Evolutionary conservation across 1,140 invertebrate genomes (phyloP).

Genomic region (Lepidurus arcticus): DNA sequence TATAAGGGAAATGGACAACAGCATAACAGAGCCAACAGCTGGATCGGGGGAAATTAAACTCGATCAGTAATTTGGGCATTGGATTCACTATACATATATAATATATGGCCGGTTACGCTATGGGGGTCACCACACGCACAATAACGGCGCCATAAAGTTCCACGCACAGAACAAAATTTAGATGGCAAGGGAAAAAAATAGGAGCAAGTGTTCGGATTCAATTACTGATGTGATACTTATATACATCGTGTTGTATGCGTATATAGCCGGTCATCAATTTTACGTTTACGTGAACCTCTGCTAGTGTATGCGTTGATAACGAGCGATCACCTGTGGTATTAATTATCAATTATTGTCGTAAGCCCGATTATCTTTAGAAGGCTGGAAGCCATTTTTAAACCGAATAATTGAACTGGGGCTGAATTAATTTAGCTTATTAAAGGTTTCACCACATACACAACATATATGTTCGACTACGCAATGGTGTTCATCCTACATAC

Average conservation of each 20-base stretch:
- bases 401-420: too few relatives aligned
- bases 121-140: background rate
- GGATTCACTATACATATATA: background rate
- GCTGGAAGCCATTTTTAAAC: too few relatives aligned
- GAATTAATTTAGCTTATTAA: too few relatives aligned
- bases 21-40: conserved; percentile 16
- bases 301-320: too few relatives aligned
- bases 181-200: background rate
- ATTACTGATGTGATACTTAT: background rate
- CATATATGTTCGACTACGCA: background rate
- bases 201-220: conserved; percentile 1
- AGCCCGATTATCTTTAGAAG: too few relatives aligned
- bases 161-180: background rate
- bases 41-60: background rate
- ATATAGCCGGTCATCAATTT: too few relatives aligned
- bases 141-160: background rate
- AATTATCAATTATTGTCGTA: too few relatives aligned
- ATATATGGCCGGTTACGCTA: background rate
- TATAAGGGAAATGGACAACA: background rate
- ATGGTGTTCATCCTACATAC: background rate
- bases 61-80: conserved; percentile 2
- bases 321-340: too few relatives aligned
- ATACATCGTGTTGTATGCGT: background rate
- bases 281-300: too few relatives aligned
- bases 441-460: background rate